These are phyloP conservation scores for Phrynocephalus forsythii DNA, from an alignment of 2,797 vertebrate genomes.

Conservation along the genomic window DNA sequence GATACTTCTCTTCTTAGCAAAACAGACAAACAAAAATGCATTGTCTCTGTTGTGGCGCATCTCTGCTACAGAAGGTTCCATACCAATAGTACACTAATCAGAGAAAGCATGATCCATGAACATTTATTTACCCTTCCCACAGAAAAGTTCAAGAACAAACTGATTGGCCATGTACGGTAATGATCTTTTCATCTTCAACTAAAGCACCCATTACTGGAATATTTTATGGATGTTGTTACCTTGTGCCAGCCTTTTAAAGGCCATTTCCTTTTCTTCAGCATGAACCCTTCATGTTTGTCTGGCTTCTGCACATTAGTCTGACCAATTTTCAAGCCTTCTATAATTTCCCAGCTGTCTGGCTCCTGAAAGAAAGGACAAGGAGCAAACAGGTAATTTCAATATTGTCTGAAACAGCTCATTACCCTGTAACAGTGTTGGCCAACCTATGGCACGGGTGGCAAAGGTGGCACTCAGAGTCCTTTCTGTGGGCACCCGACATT, in stretches of 20 bases:
- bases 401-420: conserved; percentile 17
- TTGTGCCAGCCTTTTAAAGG: conserved; percentile 99
- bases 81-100: background rate
- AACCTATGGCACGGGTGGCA: too few relatives aligned
- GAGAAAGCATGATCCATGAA: background rate
- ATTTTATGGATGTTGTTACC: conserved; percentile 77
- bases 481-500: too few relatives aligned
- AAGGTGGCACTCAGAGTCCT: too few relatives aligned
- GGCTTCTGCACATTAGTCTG: conserved; percentile 96
- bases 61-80: background rate
- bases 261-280: conserved; percentile 99
- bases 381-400: conserved; percentile 15
- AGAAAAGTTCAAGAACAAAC: background rate
- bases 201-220: conserved; percentile 16
- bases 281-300: conserved; percentile 98
- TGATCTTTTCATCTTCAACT: background rate
- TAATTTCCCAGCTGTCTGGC: conserved; percentile 98
- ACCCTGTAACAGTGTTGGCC: too few relatives aligned
- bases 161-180: conserved; percentile 29
- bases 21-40: background rate
- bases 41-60: background rate
- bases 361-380: conserved; percentile 81
- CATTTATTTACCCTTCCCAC: background rate
- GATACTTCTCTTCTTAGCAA: background rate
- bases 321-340: conserved; percentile 97